Base-by-base conservation (phyloP, 2,113 vertebrate species). In the Leuciscus idus region DNA sequence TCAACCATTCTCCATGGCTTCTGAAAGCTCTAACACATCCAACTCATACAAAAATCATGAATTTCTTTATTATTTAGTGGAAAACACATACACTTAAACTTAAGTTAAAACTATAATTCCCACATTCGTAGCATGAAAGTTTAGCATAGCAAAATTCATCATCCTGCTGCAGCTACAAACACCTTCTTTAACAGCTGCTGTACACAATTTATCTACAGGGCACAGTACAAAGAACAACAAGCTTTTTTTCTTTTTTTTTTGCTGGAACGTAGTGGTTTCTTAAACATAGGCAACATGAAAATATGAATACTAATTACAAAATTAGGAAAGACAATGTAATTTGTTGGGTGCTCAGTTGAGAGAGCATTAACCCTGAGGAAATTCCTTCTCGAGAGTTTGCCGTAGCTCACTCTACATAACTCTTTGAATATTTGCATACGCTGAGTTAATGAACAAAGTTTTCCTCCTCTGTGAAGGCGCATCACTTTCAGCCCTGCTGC, bases 221-320 rank as follows among this genome's bases (percentile, higher is more conserved):
- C 79, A 70, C 66, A 30, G 39, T 59, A 90, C 52, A 77, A 68
- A 59, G 74, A 81, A 84, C 74, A 70, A 61, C 23, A 80, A 8
- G 6, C 43, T 33, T 33, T 30, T 1, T 39, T 39, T 8, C 10
- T 39, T 39, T 9, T 50, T 82, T 55, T 52, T 78, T 81, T 73
- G 81, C 76, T 88, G 64, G 70, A 88, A 88, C 80, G 64, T 77
- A 83, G 72, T 83, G 50, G 66, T 84, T 83, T 77, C 70, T 88
- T 85, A 74, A 86, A 90, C 66, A 90, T 80, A 81, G 86, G 62
- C 75, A 85, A 90, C 89, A 87, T 90, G 86, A 64, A 89, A 90
- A 87, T 90, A 84, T 86, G 88, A 89, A 90, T 90, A 86, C 89
- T 89, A 90, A 90, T 90, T 88, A 89, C 84, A 86, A 90, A 89